Percentiles rank a stretch among this genome's conserved stretches.
phyloP scores from a whole-genome alignment of 35 echinoderm and acorn worm species.

The Lytechinus variegatus region DNA sequence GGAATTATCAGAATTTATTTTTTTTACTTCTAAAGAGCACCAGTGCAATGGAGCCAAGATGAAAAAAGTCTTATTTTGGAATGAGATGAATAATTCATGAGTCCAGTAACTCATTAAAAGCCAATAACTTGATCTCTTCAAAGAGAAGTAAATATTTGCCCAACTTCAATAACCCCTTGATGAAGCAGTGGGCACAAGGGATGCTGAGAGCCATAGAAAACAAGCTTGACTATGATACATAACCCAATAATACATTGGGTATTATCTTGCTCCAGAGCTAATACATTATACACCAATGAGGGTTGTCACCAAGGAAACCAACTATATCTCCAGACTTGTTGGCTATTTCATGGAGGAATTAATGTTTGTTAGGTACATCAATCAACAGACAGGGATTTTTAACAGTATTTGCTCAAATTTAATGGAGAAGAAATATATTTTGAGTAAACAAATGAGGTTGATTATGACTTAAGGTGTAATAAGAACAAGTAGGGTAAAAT shows the following conservation, averaged over 20 bases:
- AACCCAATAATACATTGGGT: background rate
- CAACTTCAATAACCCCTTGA: background rate
- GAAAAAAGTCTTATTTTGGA: background rate
- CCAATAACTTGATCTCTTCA: background rate
- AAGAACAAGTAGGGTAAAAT: background rate
- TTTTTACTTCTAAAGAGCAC: background rate
- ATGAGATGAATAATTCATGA: background rate
- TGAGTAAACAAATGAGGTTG: background rate
- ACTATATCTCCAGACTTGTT: background rate
- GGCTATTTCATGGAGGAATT: background rate
- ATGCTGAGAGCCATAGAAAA: background rate
- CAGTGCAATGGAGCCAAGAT: background rate
- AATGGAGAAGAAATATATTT: background rate
- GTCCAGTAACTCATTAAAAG: background rate
- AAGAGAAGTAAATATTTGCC: background rate
- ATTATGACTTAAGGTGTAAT: background rate
- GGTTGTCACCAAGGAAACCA: background rate
- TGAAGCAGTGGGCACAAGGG: background rate
- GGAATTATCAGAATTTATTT: background rate
- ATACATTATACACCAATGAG: background rate
- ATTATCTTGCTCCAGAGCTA: background rate
- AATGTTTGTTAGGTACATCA: background rate
- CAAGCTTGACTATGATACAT: background rate
- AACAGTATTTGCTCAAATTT: background rate
- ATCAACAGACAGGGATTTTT: background rate